These are phyloP conservation scores for Erythrocebus patas DNA, from an alignment of 2,113 vertebrate species.

Conservation along the genomic window DNA sequence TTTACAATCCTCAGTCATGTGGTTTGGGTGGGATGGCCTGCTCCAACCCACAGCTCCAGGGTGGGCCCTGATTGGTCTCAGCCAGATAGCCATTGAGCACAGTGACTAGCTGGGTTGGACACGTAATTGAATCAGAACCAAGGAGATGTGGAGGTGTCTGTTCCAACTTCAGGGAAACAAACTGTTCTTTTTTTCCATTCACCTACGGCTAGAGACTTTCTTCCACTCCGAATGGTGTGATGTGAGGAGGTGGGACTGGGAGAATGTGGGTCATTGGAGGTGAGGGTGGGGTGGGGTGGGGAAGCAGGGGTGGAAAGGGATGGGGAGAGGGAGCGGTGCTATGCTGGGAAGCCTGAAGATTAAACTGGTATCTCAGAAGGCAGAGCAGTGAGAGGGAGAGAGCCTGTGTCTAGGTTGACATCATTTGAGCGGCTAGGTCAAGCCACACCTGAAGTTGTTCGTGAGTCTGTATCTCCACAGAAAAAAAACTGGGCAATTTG, in stretches of 20 bases:
- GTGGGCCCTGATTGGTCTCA: not conserved
- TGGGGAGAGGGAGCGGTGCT: accelerated
- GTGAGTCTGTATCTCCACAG: not conserved
- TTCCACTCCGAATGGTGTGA: not conserved
- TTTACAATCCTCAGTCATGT: not conserved
- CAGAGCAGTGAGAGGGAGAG: not conserved
- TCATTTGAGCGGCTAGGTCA: not conserved
- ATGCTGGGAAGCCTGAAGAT: not conserved
- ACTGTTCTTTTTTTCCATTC: not conserved
- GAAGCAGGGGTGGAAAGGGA: not conserved
- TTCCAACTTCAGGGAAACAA: not conserved
- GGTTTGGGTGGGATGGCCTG: not conserved
- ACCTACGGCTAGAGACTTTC: not conserved
- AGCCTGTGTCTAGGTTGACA: not conserved
- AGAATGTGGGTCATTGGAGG: not conserved
- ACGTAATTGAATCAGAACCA: not conserved
- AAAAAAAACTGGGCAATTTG: not conserved
- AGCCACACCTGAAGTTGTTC: not conserved
- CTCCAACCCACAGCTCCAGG: not conserved
- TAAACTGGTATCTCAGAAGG: not conserved
- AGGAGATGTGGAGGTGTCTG: not conserved
- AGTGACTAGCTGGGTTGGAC: not conserved
- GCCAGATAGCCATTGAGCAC: not conserved
- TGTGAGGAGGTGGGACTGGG: not conserved
- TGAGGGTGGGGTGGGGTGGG: too few species aligned